Conservation (phyloP, 2,113 vertebrate species). For the Ophthalmolycus amberensis region DNA sequence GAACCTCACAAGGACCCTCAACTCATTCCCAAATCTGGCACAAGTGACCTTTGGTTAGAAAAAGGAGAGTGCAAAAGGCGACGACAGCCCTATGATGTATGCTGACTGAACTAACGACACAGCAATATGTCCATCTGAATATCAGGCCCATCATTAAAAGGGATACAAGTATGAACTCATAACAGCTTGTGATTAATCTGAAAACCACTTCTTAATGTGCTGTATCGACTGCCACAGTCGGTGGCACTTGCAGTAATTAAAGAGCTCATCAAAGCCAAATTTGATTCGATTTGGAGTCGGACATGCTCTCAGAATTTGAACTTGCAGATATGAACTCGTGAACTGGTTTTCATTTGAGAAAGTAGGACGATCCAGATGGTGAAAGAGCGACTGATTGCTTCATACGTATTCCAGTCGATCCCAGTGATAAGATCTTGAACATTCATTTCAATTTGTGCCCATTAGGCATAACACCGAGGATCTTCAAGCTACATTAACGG, state of each 20-base stretch:
- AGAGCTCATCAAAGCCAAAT: slow-evolving; percentile 60
- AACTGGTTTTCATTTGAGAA: slow-evolving; percentile 40
- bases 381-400: slow-evolving; percentile 41
- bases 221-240: slow-evolving; percentile 41
- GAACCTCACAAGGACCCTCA: slow-evolving; percentile 40
- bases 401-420: slow-evolving; percentile 54
- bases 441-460: slow-evolving; percentile 74
- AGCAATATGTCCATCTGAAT: slow-evolving; percentile 23
- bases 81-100: slow-evolving; percentile 5
- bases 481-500: slow-evolving; percentile 77
- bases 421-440: slow-evolving; percentile 57
- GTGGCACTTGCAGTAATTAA: slow-evolving; percentile 63
- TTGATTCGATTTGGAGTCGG: slow-evolving; percentile 39
- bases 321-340: slow-evolving; percentile 46
- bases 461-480: slow-evolving; percentile 74
- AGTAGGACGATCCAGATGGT: slow-evolving; percentile 20
- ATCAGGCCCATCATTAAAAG: slow-evolving; percentile 21
- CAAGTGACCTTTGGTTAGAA: slow-evolving; percentile 9
- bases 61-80: neutral
- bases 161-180: slow-evolving; percentile 24
- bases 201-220: slow-evolving; percentile 46
- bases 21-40: slow-evolving; percentile 26
- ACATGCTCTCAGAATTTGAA: slow-evolving; percentile 33
- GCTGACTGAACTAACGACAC: slow-evolving; percentile 11
- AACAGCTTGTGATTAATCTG: slow-evolving; percentile 51